Conservation (phyloP, 2,888 invertebrate genomes). For the Rotaria magnacalcarata region DNA sequence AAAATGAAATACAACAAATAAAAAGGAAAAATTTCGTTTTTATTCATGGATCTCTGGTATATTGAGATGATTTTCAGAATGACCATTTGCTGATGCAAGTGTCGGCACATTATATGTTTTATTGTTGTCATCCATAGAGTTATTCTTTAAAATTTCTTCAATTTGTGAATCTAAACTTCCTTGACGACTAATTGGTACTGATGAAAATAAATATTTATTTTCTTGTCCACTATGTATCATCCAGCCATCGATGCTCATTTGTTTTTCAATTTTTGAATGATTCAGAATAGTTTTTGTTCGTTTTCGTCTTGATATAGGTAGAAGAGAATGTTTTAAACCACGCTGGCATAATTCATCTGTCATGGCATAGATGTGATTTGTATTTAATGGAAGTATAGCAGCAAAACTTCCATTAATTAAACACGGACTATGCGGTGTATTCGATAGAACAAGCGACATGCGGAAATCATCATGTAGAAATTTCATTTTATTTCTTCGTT, state of each 20-base stretch:
- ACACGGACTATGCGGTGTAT: constrained; percentile 43
- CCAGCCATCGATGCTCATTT: background rate
- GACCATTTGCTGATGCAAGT: background rate
- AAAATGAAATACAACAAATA: background rate
- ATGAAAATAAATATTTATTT: background rate
- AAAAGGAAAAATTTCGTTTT: background rate
- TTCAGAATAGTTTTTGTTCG: background rate
- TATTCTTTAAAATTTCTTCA: background rate
- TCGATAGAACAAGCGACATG: constrained; percentile 42
- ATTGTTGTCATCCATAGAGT: background rate
- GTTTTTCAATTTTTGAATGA: background rate
- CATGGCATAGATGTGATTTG: constrained; percentile 34
- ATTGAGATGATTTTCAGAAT: background rate
- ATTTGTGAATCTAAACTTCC: constrained; percentile 30
- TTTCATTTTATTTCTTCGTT: background rate
- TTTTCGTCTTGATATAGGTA: constrained; percentile 43
- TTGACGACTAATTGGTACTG: background rate
- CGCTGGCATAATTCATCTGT: constrained; percentile 41
- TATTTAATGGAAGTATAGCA: constrained; percentile 36
- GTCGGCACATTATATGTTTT: background rate
- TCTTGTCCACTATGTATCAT: background rate
- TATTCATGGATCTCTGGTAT: background rate
- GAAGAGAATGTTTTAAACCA: constrained; percentile 36
- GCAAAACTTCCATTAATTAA: constrained; percentile 45
- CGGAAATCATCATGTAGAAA: constrained; percentile 38